Evolutionary conservation across 2,797 vertebrate species (phyloP).

Genomic region (Triplophysa yarkandensis): DNA sequence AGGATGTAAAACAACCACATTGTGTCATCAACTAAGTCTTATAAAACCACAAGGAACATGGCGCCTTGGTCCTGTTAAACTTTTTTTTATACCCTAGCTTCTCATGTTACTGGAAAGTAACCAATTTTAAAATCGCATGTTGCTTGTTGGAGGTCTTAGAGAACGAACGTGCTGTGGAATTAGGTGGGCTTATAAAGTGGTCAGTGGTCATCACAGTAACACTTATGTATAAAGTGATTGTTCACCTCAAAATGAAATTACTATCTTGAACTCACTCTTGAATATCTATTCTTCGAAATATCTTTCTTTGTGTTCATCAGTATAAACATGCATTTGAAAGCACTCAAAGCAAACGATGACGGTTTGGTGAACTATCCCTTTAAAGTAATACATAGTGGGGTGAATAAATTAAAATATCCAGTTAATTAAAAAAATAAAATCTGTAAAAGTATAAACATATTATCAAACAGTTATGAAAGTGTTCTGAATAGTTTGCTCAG

Average conservation of each 20-base stretch:
- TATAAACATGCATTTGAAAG: no score
- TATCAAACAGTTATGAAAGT: neutral
- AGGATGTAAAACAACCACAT: constrained; percentile 55
- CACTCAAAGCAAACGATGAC: no score
- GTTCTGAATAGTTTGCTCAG: neutral
- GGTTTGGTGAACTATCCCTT: no score
- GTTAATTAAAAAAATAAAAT: no score
- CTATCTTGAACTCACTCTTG: no score
- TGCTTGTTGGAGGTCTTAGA: constrained; percentile 18
- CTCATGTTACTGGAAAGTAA: constrained; percentile 24
- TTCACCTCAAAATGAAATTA: neutral
- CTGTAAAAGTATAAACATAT: no score
- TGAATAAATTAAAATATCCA: no score
- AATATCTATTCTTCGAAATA: no score
- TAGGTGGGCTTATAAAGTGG: neutral
- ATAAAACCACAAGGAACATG: constrained; percentile 38
- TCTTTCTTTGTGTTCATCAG: no score
- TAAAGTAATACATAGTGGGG: no score
- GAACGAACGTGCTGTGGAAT: neutral
- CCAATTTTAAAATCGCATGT: constrained; percentile 40
- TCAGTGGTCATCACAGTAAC: neutral
- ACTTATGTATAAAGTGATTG: neutral
- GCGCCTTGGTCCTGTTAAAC: constrained; percentile 31
- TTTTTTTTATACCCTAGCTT: neutral
- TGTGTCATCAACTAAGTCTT: constrained; percentile 52